Base-by-base conservation (phyloP, 1,140 invertebrate species). In the Drosophila tsacasi region DNA sequence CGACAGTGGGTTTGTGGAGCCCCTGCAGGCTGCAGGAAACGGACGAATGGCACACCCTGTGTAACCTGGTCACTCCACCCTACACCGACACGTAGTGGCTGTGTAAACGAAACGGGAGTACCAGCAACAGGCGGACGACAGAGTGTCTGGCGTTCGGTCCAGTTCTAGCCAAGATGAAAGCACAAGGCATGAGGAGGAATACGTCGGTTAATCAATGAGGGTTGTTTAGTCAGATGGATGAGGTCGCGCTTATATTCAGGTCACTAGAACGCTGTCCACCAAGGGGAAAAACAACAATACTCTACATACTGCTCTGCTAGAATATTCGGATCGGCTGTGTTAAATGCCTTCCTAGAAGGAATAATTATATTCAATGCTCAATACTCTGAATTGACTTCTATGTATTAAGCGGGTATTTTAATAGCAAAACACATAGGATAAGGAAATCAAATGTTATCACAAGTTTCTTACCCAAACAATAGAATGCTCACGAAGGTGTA, bases 61-160 rank as follows among this genome's bases (percentile, higher is more conserved):
- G 21, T 8, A 37, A 10, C 21, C 13, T 8, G 21, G 55, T 25
- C 9, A n/a, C 10, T 13, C n/a, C 58, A 25, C 19, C 19, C 55
- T 10, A 9, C 21, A 23, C 23, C 61, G 32, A 10, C 7, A 2
- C 27, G 5, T 8, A 3, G 27, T 7, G 49, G 19, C 12, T 5
- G 23, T 19, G 47, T 39, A 39, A 55, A 39, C 17, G 54, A 17
- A 27, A 10, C 27, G 3, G 30, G n/a, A 30, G 27, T 19, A 17
- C 15, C 19, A 62, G 63, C 63, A 65, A 65, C 63, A 65, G 63
- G 63, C 63, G 13, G 25, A 5, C 17, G 17, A 19, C 17, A 35
- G 7, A 27, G 23, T 37, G 32, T 59, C 17, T 27, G 17, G 23
- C 17, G 37, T 15, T 42, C 37, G 32, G 15, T 21, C 32, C 32